Base-by-base conservation (phyloP, 1,140 invertebrate species). In the Orchesella cincta region DNA sequence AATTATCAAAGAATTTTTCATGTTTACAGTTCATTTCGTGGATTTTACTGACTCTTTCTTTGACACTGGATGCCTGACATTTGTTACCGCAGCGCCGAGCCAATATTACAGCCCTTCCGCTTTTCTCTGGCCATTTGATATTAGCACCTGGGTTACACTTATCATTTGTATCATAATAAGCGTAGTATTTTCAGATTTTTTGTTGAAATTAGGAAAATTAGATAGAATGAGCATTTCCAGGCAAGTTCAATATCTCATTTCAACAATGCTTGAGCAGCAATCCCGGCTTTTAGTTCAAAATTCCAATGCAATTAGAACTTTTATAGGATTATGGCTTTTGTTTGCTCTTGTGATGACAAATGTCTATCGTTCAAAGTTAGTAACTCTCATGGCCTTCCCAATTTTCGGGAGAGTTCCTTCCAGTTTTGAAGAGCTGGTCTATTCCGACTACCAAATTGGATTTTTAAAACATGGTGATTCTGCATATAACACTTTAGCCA, bases 391-490 rank as follows among this genome's bases (percentile, higher is more conserved):
- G 5, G 57, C 57, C 8, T 64, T 64, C 23, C 57, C 57, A 12
- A 26, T 64, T 64, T 26, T 64, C 5, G 57, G 29, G 5, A 31
- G 5, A 14, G 57, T 64, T 8, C 57, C 57, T 23, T 31, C 12
- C 5, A 64, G 5, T 14, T 64, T 64, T 31, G 12, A 64, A 26
- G n/a, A 64, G 8, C 29, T 64, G 57, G 57, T 26, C 5, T 23
- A 8, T 64, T 64, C 57, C 57, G 57, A 26, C 57, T 64, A 64
- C 23, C 12, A 26, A 64, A 23, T 64, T 23, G 57, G 57, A 5
- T 64, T 64, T 46, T 46, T 46, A 20, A 46, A 78, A 5, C 73
- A 75, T 12, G 78, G 78, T n/a, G 78, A 74, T 26, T 64, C 78
- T 18, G 78, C 78, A 1, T 79, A 79, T 33, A 75, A 75, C 26